These are phyloP conservation scores for Petromus typicus DNA, from an alignment of 2,113 vertebrate species.

Conservation along the genomic window DNA sequence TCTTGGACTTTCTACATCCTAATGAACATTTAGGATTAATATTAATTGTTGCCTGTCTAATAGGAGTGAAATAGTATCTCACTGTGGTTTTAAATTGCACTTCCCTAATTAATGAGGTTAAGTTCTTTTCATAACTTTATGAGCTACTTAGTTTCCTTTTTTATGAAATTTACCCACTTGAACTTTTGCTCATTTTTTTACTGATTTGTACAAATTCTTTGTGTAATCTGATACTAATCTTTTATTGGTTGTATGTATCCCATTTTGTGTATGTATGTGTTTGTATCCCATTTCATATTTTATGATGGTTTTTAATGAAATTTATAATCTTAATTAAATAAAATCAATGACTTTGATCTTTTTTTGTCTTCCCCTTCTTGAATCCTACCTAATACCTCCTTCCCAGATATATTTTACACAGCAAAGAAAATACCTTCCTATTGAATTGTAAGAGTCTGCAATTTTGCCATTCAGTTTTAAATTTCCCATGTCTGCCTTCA, in stretches of 20 bases:
- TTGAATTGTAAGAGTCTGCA: slow-evolving; percentile 24
- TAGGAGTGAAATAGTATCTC: neutral
- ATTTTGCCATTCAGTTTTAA: slow-evolving; percentile 13
- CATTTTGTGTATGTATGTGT: neutral
- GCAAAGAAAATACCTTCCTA: neutral
- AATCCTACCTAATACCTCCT: neutral
- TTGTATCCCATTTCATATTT: slow-evolving; percentile 18
- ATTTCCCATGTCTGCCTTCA: neutral
- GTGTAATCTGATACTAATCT: neutral
- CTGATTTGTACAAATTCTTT: slow-evolving; percentile 29
- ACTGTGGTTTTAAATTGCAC: slow-evolving; percentile 25
- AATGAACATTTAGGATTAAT: neutral
- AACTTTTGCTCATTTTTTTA: slow-evolving; percentile 49
- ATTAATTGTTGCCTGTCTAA: neutral
- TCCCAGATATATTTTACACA: neutral
- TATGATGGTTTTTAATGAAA: slow-evolving; percentile 34
- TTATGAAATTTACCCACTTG: neutral
- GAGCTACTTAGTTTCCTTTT: slow-evolving; percentile 15
- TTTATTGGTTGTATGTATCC: slow-evolving; percentile 20
- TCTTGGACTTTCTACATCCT: neutral
- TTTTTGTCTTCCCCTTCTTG: neutral
- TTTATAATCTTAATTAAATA: neutral
- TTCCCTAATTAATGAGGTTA: neutral
- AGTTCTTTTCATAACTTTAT: slow-evolving; percentile 19
- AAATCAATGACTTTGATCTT: neutral